Evolutionary conservation across 2,113 vertebrate species (phyloP).

Genomic region (Boulengeromyrus knoepffleri): DNA sequence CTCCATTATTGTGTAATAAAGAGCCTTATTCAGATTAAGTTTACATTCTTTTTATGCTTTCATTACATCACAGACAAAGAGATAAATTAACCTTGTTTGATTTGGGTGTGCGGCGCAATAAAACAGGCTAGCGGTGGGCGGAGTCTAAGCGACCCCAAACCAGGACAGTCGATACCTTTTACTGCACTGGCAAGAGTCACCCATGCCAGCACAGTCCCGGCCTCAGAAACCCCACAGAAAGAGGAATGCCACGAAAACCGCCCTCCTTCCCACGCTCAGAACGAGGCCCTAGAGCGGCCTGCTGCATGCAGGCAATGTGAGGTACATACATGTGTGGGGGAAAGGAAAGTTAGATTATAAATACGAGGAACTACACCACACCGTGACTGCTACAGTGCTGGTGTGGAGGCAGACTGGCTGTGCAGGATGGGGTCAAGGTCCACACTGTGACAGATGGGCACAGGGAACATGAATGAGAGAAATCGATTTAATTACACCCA

Average conservation of each 20-base stretch:
- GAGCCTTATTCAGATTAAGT: not conserved
- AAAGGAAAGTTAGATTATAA: not conserved
- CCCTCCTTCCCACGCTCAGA: not conserved
- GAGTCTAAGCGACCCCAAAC: not conserved
- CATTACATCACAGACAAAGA: slow-evolving; percentile 5
- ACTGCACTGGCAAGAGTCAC: not conserved
- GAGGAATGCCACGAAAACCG: not conserved
- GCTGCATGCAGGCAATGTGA: not conserved
- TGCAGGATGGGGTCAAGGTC: not conserved
- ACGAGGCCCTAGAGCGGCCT: not conserved
- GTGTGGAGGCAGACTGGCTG: not conserved
- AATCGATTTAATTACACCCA: not conserved
- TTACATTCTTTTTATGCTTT: slow-evolving; percentile 7
- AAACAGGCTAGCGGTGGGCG: not conserved
- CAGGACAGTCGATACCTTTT: slow-evolving; percentile 9
- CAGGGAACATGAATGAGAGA: not conserved
- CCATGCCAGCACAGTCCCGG: not conserved
- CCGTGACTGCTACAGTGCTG: not conserved
- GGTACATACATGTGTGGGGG: not conserved
- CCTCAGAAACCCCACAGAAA: not conserved
- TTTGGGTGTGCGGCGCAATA: slow-evolving; percentile 10
- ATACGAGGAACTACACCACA: not conserved
- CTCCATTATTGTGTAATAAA: slow-evolving; percentile 11
- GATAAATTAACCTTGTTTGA: slow-evolving; percentile 13
- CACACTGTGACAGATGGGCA: not conserved